Percentiles rank a stretch among this genome's conserved stretches.
These are phyloP conservation scores for Platycercus adscitus DNA, from an alignment of 2,113 vertebrate species.

Conservation along the genomic window DNA sequence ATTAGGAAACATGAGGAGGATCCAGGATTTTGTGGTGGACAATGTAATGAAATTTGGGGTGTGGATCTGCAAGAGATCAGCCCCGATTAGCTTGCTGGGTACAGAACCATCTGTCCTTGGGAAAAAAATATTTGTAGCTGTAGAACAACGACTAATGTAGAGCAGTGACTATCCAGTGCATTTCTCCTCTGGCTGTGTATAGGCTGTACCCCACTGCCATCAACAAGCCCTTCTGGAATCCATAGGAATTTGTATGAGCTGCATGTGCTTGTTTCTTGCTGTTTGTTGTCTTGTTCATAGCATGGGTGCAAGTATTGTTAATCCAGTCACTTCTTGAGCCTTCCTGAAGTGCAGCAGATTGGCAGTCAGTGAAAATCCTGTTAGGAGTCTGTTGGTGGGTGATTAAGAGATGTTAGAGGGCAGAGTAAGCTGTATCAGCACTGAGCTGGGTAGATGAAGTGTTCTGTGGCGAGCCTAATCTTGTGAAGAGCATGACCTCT, in stretches of 20 bases:
- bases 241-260: not conserved
- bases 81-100: not conserved
- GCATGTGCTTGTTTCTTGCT: not conserved
- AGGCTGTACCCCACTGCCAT: not conserved
- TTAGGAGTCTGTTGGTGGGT: conserved; percentile 48
- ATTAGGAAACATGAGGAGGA: not conserved
- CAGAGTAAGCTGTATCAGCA: conserved; percentile 43
- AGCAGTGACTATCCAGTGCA: accelerated
- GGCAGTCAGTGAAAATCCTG: conserved; percentile 29
- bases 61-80: not conserved
- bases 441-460: conserved; percentile 35
- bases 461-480: conserved; percentile 44
- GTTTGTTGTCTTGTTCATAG: not conserved
- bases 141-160: not conserved
- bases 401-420: conserved; percentile 64
- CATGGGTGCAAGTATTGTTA: not conserved
- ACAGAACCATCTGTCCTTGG: not conserved
- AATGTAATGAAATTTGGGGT: not conserved
- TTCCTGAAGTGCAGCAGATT: not conserved
- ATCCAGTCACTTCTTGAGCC: not conserved
- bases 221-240: not conserved
- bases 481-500: conserved; percentile 33
- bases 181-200: not conserved
- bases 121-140: not conserved
- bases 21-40: not conserved